Base-by-base conservation (phyloP, 2,113 vertebrate genomes). In the Cyprinodon tularosa region DNA sequence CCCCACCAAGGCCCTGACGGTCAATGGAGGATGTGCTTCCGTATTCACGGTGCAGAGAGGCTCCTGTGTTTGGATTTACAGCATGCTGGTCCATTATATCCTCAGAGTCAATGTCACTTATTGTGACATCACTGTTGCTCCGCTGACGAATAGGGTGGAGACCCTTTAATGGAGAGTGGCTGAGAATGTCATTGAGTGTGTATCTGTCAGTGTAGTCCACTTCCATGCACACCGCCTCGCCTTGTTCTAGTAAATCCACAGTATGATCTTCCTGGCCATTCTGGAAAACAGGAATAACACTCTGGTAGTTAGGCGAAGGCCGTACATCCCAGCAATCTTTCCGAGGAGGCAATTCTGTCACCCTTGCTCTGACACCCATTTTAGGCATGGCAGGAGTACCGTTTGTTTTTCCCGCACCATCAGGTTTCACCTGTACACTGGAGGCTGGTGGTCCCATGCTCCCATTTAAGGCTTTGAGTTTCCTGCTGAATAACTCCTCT, bases 11-110 rank as follows among this genome's bases (percentile, higher is more conserved):
- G 66, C 97, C 97, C 74, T 99, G 97, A 13, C 97, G 93, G 77
- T 99, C 97, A 15, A 99, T 98, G 42, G 98, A 99, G 22, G 97
- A 99, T 0, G 98, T 98, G 88, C 98, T 99, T 62, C 98, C 97
- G 1, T 99, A 99, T 47, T 99, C 97, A 1, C 97, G 92, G 79
- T 97, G 98, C 84, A 99, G 93, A 3, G 97, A 95, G 0, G 97
- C 98, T 53, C 98, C 97, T 0, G 97, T 99, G 90, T 98, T 99
- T 68, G 97, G 97, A 86, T 99, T 99, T 78, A 98, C 96, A 1
- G 97, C 97, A 10, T 94, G 95, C 90, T 97, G 96, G 92, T 98
- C 97, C 86, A 97, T 90, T 61, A 96, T 91, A 48, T 99, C 98
- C 81, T 99, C 98, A 0, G 96, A 90, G 81, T 99, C 98, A 0